Conservation (phyloP, 2,888 invertebrate species). For the Dilophus febrilis region DNA sequence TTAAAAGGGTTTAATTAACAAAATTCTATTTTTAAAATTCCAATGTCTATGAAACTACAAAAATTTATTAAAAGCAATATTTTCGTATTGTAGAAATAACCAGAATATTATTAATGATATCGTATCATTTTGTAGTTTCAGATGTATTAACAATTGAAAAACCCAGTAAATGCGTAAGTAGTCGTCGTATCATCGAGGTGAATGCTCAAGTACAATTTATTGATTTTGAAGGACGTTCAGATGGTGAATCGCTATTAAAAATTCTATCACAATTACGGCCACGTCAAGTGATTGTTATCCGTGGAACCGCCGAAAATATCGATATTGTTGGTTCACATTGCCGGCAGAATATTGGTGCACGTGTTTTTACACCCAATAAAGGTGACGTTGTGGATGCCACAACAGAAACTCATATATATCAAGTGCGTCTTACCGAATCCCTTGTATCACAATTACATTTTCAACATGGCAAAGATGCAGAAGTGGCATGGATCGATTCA, state of each 20-base stretch:
- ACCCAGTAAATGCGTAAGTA: constrained; percentile 77
- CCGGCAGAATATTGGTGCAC: constrained; percentile 45
- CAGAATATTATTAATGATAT: neutral
- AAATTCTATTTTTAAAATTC: neutral
- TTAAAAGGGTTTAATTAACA: neutral
- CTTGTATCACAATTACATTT: constrained; percentile 75
- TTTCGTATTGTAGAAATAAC: too few species aligned
- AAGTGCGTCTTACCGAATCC: constrained; percentile 84
- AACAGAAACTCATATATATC: constrained; percentile 94
- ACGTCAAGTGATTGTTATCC: constrained; percentile 58
- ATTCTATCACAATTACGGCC: constrained; percentile 69
- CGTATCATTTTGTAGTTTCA: constrained; percentile 18
- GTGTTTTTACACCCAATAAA: constrained; percentile 65
- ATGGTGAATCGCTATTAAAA: constrained; percentile 67
- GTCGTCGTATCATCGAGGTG: constrained; percentile 56
- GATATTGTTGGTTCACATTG: constrained; percentile 51
- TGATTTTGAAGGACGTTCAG: constrained; percentile 90
- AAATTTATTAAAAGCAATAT: constrained; percentile 4
- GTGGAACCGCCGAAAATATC: constrained; percentile 54
- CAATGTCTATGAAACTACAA: neutral
- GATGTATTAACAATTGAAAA: constrained; percentile 42
- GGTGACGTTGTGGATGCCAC: constrained; percentile 89
- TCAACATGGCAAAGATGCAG: constrained; percentile 70
- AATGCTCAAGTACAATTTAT: constrained; percentile 83
- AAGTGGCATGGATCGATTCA: constrained; percentile 93